Base-by-base conservation (phyloP, 2,888 invertebrate species). In the Neoascia interrupta region DNA sequence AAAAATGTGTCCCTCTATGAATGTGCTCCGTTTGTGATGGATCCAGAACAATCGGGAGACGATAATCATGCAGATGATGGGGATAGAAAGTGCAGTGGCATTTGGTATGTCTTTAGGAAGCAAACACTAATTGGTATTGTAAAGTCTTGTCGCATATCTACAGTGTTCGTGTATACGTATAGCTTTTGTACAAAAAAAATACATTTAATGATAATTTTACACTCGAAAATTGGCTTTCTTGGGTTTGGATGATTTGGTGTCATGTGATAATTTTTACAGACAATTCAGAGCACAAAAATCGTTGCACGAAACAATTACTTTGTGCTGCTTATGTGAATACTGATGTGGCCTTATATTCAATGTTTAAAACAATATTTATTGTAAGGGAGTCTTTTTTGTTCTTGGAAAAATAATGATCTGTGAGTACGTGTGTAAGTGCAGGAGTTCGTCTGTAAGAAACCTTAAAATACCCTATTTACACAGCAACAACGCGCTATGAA, bases 11-110 rank as follows among this genome's bases (percentile, higher is more conserved):
- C 41, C 10, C 19, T n/a, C 8, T 19, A 23, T 75, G 69, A 64
- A 70, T 66, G 72, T 76, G 76, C 76, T 76, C 76, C 70, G 64
- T 76, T 76, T 76, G 76, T 70, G 36, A 76, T 66, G 76, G 70
- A 49, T 53, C 39, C 60, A 60, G 70, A 76, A 76, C 70, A 70
- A 76, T 76, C 63, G 61, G 37, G 39, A 58, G 54, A 66, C 51
- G 66, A 60, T 68, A 60, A 68, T 75, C 68, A 74, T 18, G n/a
- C 66, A 23, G 19, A 54, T 26, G 64, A 66, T 60, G 15, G 54
- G 36, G n/a, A 64, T 64, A 64, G 64, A 76, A 79, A 79, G 61
- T 79, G 66, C 79, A 79, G 79, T 79, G 79, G 79, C 79, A 79
- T 79, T 79, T 79, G 73, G 66, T 66, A 49, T 68, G 79, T 68